Evolutionary conservation across 30 jellyfish, hydroid and myxozoan genomes (phyloP).

Genomic region (Chrysaora quinquecirrha): DNA sequence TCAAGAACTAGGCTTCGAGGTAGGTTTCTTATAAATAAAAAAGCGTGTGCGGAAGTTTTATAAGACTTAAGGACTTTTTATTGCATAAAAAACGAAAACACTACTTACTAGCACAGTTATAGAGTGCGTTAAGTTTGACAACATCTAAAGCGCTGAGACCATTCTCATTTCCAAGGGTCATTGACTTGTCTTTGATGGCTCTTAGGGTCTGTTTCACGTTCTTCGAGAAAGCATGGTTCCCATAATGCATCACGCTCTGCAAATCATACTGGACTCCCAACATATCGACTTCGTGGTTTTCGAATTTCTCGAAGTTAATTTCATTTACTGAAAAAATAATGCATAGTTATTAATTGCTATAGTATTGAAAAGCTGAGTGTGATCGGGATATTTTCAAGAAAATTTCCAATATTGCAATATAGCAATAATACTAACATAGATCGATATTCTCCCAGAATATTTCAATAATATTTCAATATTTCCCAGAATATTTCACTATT

Average conservation of each 20-base stretch:
- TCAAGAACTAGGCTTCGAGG: too few species aligned
- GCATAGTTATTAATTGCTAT: neutral
- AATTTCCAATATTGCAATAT: too few species aligned
- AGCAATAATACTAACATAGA: too few species aligned
- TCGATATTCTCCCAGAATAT: too few species aligned
- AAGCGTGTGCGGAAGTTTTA: too few species aligned
- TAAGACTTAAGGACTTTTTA: too few species aligned
- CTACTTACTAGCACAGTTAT: slow-evolving; percentile 71
- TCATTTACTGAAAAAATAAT: slow-evolving; percentile 45
- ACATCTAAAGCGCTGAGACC: slow-evolving; percentile 75
- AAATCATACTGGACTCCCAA: slow-evolving; percentile 54
- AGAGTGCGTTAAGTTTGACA: slow-evolving; percentile 61
- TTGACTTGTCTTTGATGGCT: slow-evolving; percentile 37
- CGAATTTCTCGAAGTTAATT: slow-evolving; percentile 64
- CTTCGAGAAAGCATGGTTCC: slow-evolving; percentile 68
- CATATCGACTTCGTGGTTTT: slow-evolving; percentile 66
- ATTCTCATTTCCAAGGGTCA: slow-evolving; percentile 49
- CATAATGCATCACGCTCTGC: slow-evolving; percentile 72
- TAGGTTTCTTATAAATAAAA: too few species aligned
- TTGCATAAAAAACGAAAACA: too few species aligned
- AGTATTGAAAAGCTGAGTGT: too few species aligned
- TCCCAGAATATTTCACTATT: too few species aligned
- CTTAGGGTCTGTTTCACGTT: slow-evolving; percentile 40
- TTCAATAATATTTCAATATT: too few species aligned
- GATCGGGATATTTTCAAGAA: too few species aligned